Base-by-base conservation (phyloP, 2,888 invertebrate genomes). In the Mimas tiliae region DNA sequence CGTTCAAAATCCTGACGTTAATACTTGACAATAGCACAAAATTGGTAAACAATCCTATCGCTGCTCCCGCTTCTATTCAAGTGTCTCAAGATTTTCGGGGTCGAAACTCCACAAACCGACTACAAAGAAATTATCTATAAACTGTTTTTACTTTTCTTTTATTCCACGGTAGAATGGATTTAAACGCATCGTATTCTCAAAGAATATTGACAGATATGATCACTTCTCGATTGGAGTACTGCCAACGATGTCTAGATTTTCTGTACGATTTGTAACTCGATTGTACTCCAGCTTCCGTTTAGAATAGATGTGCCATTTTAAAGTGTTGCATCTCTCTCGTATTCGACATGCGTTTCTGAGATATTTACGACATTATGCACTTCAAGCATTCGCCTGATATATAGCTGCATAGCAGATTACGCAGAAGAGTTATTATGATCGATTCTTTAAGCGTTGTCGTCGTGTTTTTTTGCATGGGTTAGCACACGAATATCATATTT, bases 181-280 rank as follows among this genome's bases (percentile, higher is more conserved):
- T 84, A 87, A 89, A 89, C 79, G 86, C 87, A 89, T 90, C 82
- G 85, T 86, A 85, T 85, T 82, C 83, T 87, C 87, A 83, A 89
- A 85, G 87, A 90, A 89, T 92, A 93, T 93, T 93, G 93, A 94
- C 94, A 93, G 89, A 92, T 93, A 93, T 93, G 93, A 92, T 93
- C 91, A 89, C 89, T 90, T 90, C 86, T 85, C 86, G 80, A 89
- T 92, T 94, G 94, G 94, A 93, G 80, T 84, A 75, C 73, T 73
- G 93, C 94, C 93, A 93, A 90, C 84, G 84, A 85, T 83, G 84
- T 88, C 88, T 89, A 88, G 87, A 89, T 91, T 89, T 90, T 91
- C 86, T 85, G 84, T 89, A 82, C 86, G 87, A 93, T 91, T 92
- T 91, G 91, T 89, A 88, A 90, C 86, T 85, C 80, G 85, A 92